Evolutionary conservation across 2,113 vertebrate genomes (phyloP).

Genomic region (Probosciger aterrimus): DNA sequence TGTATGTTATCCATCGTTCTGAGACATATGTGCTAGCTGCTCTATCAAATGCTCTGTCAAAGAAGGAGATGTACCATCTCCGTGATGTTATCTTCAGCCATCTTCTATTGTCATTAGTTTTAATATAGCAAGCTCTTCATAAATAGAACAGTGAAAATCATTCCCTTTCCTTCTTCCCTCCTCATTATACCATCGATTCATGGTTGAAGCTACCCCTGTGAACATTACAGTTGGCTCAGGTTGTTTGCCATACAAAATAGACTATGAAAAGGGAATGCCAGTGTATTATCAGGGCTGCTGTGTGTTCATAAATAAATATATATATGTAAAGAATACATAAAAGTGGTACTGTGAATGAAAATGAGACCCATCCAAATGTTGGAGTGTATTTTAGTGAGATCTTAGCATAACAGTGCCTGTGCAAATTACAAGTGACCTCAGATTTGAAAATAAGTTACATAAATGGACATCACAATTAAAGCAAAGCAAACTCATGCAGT

Average conservation of each 20-base stretch:
- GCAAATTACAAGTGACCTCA: not conserved
- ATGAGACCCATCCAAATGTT: not conserved
- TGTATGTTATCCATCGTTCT: accelerated
- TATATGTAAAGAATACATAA: not conserved
- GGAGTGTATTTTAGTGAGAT: not conserved
- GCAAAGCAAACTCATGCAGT: not conserved
- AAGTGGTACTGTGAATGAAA: not conserved
- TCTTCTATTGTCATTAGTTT: not conserved
- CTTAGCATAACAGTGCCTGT: not conserved
- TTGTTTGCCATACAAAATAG: not conserved
- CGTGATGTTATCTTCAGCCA: not conserved
- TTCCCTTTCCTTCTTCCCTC: not conserved
- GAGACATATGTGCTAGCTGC: not conserved
- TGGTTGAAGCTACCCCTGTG: not conserved
- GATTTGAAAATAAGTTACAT: not conserved
- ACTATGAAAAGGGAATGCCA: not conserved
- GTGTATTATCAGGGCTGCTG: not conserved
- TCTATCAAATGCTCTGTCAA: not conserved
- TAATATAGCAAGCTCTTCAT: not conserved
- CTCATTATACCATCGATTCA: accelerated
- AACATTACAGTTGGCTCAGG: not conserved
- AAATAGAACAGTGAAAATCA: not conserved
- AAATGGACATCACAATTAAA: not conserved
- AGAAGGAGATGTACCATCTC: not conserved
- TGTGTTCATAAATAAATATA: not conserved